Conservation (phyloP, 1,140 invertebrate genomes). For the Copidosoma floridanum region DNA sequence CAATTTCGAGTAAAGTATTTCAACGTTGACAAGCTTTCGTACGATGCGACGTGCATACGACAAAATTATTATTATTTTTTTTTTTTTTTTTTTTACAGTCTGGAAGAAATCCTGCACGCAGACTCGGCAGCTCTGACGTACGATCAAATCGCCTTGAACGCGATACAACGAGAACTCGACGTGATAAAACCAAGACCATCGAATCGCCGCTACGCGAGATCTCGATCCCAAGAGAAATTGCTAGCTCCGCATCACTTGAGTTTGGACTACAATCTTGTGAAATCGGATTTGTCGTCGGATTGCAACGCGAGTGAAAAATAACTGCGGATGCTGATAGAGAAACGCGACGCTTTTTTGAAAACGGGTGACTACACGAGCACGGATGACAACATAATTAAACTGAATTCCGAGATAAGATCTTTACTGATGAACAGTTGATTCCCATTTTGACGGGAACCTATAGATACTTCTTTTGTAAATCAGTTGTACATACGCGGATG, state of each 20-base stretch:
- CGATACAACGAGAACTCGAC: slow-evolving; percentile 48
- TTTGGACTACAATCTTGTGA: slow-evolving; percentile 27
- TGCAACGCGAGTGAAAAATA: slow-evolving; percentile 38
- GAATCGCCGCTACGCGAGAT: too few relatives aligned
- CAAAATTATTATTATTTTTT: too few relatives aligned
- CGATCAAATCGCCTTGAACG: slow-evolving; percentile 42
- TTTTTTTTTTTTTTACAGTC: slow-evolving; percentile 35
- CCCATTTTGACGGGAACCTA: too few relatives aligned
- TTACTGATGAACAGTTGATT: slow-evolving; percentile 33
- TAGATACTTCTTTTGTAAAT: too few relatives aligned
- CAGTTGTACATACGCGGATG: too few relatives aligned
- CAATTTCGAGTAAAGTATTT: slow-evolving; percentile 41
- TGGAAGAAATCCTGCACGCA: slow-evolving; percentile 44
- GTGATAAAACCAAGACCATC: slow-evolving; percentile 39
- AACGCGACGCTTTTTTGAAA: slow-evolving; percentile 46
- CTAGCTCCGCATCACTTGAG: slow-evolving; percentile 29
- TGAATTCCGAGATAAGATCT: slow-evolving; percentile 46
- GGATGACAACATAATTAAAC: slow-evolving; percentile 44
- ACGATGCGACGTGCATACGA: background rate
- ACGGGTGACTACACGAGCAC: slow-evolving; percentile 52
- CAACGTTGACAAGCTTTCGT: background rate
- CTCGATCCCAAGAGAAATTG: slow-evolving; percentile 22
- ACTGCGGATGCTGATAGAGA: slow-evolving; percentile 39
- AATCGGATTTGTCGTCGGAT: slow-evolving; percentile 14
- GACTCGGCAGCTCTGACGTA: slow-evolving; percentile 43